Percentiles rank a stretch among this genome's conserved stretches.
These are phyloP conservation scores for Chionoecetes opilio DNA, from an alignment of 1,140 invertebrate genomes.

Conservation along the genomic window DNA sequence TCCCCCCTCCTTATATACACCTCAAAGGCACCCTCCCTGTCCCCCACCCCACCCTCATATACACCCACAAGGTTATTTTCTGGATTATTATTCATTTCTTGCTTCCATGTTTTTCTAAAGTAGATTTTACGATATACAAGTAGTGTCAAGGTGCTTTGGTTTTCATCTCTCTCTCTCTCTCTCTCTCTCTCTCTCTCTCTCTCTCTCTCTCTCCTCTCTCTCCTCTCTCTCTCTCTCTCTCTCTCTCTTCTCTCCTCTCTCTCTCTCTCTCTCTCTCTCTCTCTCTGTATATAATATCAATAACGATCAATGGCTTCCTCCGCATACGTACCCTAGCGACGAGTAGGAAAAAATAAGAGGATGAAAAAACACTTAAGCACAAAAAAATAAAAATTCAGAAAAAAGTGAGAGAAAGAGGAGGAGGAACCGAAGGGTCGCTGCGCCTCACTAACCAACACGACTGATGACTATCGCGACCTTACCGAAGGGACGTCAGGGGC, in stretches of 20 bases:
- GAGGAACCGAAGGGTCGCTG: not conserved
- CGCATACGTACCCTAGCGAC: not conserved
- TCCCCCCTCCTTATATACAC: no score
- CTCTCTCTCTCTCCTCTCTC: slow-evolving; percentile 8
- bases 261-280: slow-evolving; percentile 15
- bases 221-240: slow-evolving; percentile 27
- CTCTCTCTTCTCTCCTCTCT: not conserved
- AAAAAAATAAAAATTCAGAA: not conserved
- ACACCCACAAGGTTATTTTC: no score
- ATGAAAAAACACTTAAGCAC: not conserved
- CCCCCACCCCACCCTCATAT: no score
- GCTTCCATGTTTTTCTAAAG: no score
- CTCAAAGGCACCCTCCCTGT: no score
- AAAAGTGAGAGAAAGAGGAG: not conserved
- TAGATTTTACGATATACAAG: no score
- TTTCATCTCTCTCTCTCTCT: not conserved
- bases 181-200: slow-evolving; percentile 18
- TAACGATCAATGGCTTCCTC: not conserved
- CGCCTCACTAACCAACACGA: not conserved
- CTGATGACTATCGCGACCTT: slow-evolving; percentile 7
- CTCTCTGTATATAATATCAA: slow-evolving; percentile 21
- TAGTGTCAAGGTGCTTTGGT: not conserved
- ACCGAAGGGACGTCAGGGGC: not conserved
- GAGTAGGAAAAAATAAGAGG: not conserved
- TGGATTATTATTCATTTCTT: no score